A percentile compares a stretch with the other conserved stretches of the same genome.
phyloP scores from a whole-genome alignment of 2,113 vertebrate species.

The Anoura caudifer region DNA sequence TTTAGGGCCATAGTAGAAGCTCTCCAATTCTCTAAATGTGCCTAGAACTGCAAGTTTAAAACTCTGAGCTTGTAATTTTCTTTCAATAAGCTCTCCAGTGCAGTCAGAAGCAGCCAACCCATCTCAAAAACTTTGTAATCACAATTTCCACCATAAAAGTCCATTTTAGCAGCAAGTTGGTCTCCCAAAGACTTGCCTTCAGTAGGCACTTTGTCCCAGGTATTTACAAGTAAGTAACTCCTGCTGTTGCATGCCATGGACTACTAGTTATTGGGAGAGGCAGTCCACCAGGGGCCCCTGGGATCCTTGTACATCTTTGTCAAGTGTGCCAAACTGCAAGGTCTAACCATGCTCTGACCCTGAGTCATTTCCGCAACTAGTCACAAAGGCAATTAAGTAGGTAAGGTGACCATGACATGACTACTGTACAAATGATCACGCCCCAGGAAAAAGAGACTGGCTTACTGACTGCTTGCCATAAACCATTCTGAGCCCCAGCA shows the following conservation, averaged over 20 bases:
- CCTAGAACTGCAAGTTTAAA: background rate
- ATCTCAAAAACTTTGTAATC: background rate
- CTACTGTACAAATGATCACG: background rate
- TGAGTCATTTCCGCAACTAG: constrained; percentile 9
- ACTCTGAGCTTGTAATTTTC: background rate
- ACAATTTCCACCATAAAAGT: background rate
- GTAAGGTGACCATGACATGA: background rate
- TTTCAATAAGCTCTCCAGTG: background rate
- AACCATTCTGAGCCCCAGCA: background rate
- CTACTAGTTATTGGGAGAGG: background rate
- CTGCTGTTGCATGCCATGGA: background rate
- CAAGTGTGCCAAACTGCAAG: background rate
- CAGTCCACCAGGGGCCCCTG: background rate
- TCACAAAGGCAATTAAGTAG: constrained; percentile 30
- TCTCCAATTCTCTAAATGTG: background rate
- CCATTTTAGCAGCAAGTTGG: background rate
- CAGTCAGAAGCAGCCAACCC: background rate
- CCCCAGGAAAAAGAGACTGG: background rate
- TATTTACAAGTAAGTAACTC: background rate
- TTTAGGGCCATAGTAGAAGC: background rate
- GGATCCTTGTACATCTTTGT: background rate
- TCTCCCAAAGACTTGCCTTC: background rate
- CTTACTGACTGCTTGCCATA: background rate
- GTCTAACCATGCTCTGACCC: background rate
- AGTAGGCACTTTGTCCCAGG: background rate